Evolutionary conservation across 1,140 invertebrate genomes (phyloP), one percentile per base, ranked within the genome.

Genomic region (Campoletis sonorensis): DNA sequence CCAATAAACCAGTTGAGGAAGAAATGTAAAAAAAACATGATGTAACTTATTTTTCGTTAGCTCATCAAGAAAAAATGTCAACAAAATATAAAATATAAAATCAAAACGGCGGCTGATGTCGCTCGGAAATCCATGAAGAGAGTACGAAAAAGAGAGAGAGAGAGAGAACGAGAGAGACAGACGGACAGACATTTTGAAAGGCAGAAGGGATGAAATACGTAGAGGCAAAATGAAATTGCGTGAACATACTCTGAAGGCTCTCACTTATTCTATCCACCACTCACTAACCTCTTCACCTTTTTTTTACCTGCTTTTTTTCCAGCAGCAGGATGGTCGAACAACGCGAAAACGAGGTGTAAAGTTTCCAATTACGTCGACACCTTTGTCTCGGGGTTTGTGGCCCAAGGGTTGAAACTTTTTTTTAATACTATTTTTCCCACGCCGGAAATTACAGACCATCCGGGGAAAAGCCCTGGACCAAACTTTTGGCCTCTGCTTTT

Each of bases 311-410:
- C 13, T 30, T 18, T 30, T 33, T 70, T 33, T 70, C 10, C 67
- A 13, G 15, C 67, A 21, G 58, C 30, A 45, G 58, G n/a, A 64
- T 78, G 58, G 33, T 78, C 61, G 51, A 64, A 58, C n/a, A 78
- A 16, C 61, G 16, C 58, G 76, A 45, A 58, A 78, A 78, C 76
- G 58, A 78, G 76, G 76, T 64, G 76, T 78, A 78, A 78, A 78
- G 76, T 78, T 78, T 78, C 58, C 76, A 78, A 78, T 78, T 78
- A 78, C 76, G 76, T 78, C 76, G 33, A 64, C 76, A 78, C 76
- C 61, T 78, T 78, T 78, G 76, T 78, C 61, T 67, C 75, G 54
- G 26, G 40, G 58, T 58, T 67, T 26, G 26, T 23, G 54, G 67
- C 61, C 27, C 49, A 18, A 30, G 40, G 54, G 58, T 78, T 26